These are phyloP conservation scores for Cataglyphis hispanica DNA, from an alignment of 1,140 invertebrate genomes.

Conservation along the genomic window DNA sequence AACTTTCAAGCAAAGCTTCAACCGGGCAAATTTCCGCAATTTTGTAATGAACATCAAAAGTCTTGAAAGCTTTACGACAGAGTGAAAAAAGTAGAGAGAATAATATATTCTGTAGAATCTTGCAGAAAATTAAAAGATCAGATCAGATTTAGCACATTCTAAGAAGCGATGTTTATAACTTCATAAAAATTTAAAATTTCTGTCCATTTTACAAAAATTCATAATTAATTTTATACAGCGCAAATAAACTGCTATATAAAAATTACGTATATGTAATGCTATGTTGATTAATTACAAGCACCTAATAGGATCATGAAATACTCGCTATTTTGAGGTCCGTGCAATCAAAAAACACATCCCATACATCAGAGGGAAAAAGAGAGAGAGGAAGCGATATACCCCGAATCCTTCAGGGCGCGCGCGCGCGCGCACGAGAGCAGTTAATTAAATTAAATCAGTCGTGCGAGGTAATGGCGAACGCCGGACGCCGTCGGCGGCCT, in stretches of 20 bases:
- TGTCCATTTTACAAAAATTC: neutral
- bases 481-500: slow-evolving; percentile 67
- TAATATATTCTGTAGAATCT: neutral
- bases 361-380: neutral
- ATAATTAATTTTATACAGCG: neutral
- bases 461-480: slow-evolving; percentile 70
- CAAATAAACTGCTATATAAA: neutral
- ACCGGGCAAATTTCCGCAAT: neutral
- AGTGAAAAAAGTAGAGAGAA: neutral
- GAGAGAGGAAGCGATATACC: neutral
- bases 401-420: slow-evolving; percentile 27
- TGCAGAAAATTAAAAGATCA: neutral
- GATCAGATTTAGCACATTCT: neutral
- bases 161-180: neutral
- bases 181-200: neutral
- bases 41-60: neutral
- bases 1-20: neutral
- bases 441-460: slow-evolving; percentile 73
- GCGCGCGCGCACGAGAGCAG: slow-evolving; percentile 40
- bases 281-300: neutral
- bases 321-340: neutral
- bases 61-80: no score
- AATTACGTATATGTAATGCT: neutral
- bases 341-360: slow-evolving; percentile 21
- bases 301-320: neutral